Evolutionary conservation across 2,888 invertebrate species (phyloP).

Genomic region (Lingula anatina): DNA sequence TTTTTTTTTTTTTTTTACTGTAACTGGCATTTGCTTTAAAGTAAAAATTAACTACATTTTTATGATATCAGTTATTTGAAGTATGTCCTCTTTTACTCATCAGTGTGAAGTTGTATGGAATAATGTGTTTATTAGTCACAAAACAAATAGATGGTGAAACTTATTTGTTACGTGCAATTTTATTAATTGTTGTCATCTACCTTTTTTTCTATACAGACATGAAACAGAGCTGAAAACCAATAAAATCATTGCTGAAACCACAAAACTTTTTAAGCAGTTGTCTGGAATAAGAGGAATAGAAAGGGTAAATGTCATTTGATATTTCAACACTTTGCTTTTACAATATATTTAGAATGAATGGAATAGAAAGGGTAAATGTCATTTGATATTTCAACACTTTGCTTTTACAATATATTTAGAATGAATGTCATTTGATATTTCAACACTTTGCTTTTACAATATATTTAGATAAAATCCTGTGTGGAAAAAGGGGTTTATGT

Average conservation of each 20-base stretch:
- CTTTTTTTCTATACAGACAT: constrained; percentile 25
- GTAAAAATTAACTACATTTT: too few species aligned
- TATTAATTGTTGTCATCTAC: not conserved
- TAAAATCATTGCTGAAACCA: constrained; percentile 26
- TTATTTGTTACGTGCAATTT: not conserved
- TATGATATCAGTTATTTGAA: too few species aligned
- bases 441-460: too few species aligned
- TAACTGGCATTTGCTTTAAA: not conserved
- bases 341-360: constrained; percentile 16
- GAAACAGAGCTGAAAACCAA: constrained; percentile 36
- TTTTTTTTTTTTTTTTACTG: not conserved
- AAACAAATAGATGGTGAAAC: too few species aligned
- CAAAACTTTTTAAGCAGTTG: constrained; percentile 23
- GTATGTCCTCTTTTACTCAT: too few species aligned
- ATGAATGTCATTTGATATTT: constrained; percentile 6
- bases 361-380: constrained; percentile 22
- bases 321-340: too few species aligned
- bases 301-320: constrained; percentile 17
- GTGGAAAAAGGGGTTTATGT: too few species aligned
- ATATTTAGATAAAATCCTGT: constrained; percentile 16
- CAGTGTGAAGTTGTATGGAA: too few species aligned
- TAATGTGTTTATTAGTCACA: too few species aligned
- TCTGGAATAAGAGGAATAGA: constrained; percentile 16
- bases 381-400: too few species aligned
- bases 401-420: constrained; percentile 20